phyloP scores from a whole-genome alignment of 1,140 invertebrate genomes.

The Grapholita molesta region DNA sequence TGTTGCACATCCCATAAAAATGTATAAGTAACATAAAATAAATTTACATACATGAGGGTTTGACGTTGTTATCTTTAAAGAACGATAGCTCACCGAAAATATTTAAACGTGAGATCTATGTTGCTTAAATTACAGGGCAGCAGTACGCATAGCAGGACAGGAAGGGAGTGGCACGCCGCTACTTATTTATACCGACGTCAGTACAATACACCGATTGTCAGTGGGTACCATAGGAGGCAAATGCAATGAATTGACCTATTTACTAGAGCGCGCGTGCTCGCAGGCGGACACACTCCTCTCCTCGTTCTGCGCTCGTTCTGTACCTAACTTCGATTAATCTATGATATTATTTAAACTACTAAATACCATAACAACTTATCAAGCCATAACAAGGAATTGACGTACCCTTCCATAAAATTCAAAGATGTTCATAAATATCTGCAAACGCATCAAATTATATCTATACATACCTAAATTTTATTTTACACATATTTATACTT shows the following conservation, averaged over 20 bases:
- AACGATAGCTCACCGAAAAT: not conserved
- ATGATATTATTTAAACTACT: too few relatives aligned
- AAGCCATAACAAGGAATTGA: too few relatives aligned
- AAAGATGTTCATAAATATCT: too few relatives aligned
- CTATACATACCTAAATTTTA: too few relatives aligned
- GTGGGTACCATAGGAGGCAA: slow-evolving; percentile 13
- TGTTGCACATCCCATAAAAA: not conserved
- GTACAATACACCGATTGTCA: slow-evolving; percentile 9
- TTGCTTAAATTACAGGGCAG: not conserved
- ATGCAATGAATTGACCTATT: slow-evolving; percentile 54
- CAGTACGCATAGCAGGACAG: not conserved
- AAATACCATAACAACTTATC: too few relatives aligned
- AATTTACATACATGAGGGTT: not conserved
- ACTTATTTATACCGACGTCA: not conserved
- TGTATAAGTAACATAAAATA: not conserved
- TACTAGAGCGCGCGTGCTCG: slow-evolving; percentile 46
- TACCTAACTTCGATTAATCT: slow-evolving; percentile 56
- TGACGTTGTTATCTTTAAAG: not conserved
- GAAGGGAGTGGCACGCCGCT: not conserved
- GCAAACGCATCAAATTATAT: too few relatives aligned
- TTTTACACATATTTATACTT: too few relatives aligned
- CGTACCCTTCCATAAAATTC: too few relatives aligned
- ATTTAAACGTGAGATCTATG: not conserved
- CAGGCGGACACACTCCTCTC: slow-evolving; percentile 50
- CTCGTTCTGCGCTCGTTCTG: slow-evolving; percentile 65